phyloP scores from a whole-genome alignment of 2,888 invertebrate species.

The Acleris cristana region DNA sequence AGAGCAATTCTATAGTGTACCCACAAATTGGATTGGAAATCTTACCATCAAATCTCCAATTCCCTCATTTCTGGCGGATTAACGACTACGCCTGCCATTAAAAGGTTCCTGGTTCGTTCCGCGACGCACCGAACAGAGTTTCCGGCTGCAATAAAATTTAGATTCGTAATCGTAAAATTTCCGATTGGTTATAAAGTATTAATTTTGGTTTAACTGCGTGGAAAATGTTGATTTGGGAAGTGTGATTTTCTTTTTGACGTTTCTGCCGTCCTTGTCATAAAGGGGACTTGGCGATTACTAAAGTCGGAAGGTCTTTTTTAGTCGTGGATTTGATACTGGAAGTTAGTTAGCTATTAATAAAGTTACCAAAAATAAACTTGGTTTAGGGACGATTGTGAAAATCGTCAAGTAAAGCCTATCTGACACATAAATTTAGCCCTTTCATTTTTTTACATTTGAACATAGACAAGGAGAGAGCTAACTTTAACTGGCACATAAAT shows the following conservation, averaged over 20 bases:
- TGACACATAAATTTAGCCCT: too few relatives aligned
- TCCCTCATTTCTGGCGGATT: constrained; percentile 34
- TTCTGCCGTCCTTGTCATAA: too few relatives aligned
- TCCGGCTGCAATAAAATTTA: constrained; percentile 48
- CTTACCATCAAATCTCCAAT: constrained; percentile 40
- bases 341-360: too few relatives aligned
- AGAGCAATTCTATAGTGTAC: not conserved
- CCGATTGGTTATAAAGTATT: constrained; percentile 43
- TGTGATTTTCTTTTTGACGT: constrained; percentile 7
- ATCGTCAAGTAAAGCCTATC: too few relatives aligned
- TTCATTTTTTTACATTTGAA: too few relatives aligned
- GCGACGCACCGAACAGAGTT: constrained; percentile 8
- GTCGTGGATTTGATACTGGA: too few relatives aligned
- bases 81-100: constrained; percentile 39
- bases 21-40: constrained; percentile 38
- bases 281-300: too few relatives aligned
- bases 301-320: too few relatives aligned
- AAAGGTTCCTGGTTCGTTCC: constrained; percentile 41
- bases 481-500: too few relatives aligned
- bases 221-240: not conserved
- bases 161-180: constrained; percentile 48
- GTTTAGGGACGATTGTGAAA: too few relatives aligned
- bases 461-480: too few relatives aligned
- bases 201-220: constrained; percentile 40
- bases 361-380: too few relatives aligned